Conservation (phyloP, 2,797 vertebrate genomes). For the Miichthys miiuy region DNA sequence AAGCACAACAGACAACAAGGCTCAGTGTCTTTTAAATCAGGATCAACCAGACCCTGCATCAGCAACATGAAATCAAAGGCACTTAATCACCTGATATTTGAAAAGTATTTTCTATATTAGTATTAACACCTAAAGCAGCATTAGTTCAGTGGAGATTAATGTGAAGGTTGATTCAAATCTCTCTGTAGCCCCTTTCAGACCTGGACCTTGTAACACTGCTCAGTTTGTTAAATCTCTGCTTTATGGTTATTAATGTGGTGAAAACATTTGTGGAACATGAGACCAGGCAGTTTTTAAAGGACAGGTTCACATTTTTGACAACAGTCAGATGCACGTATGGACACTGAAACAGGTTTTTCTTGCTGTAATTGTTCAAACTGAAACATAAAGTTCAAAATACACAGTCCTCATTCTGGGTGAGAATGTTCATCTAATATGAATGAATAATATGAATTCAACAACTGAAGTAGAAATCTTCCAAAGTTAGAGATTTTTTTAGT, state of each 20-base stretch:
- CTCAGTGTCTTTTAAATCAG: neutral
- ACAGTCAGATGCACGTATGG: neutral
- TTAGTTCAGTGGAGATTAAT: neutral
- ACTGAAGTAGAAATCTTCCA: no score
- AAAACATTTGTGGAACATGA: neutral
- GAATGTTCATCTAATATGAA: no score
- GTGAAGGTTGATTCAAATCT: neutral
- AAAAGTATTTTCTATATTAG: neutral
- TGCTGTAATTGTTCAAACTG: neutral
- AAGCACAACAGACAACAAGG: neutral
- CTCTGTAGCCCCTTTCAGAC: constrained; percentile 7
- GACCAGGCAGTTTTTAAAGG: neutral
- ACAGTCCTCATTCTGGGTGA: no score
- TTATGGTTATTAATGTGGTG: neutral
- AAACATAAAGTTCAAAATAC: neutral
- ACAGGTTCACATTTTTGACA: no score
- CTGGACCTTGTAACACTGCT: neutral
- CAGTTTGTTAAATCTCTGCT: neutral
- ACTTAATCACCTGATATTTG: constrained; percentile 4
- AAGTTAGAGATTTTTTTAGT: no score
- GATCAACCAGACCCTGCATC: neutral
- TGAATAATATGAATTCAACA: no score
- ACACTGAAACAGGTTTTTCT: neutral
- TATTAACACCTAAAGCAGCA: neutral
- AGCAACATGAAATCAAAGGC: neutral